Conservation (phyloP, 2,113 vertebrate species). For the Chamaetylas fuelleborni region DNA sequence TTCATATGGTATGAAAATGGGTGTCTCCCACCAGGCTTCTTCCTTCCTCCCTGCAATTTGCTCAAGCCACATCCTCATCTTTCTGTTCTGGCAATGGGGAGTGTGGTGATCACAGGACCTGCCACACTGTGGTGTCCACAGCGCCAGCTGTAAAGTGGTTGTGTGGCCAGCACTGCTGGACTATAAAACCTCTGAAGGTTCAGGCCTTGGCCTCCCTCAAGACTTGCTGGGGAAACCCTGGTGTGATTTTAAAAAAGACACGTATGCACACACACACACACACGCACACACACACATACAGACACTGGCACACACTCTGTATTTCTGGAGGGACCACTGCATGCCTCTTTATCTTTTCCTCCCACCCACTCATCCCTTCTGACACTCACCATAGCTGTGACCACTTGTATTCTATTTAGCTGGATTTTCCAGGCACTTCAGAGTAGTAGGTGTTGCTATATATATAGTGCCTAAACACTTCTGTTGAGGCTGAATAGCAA, state of each 20-base stretch:
- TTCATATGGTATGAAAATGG: not conserved
- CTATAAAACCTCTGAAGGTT: not conserved
- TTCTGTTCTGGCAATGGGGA: not conserved
- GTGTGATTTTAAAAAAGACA: not conserved
- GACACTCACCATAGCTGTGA: not conserved
- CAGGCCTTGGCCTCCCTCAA: not conserved
- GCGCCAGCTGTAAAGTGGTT: not conserved
- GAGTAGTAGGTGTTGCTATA: not conserved
- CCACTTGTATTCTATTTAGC: not conserved
- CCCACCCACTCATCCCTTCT: not conserved
- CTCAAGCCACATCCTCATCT: not conserved
- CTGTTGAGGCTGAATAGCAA: not conserved
- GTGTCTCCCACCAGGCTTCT: not conserved
- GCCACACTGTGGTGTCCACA: not conserved
- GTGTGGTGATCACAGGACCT: fast-evolving
- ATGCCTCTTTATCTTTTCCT: not conserved
- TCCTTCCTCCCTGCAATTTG: not conserved
- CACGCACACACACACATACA: not conserved
- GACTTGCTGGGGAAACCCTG: not conserved
- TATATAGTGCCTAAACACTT: not conserved
- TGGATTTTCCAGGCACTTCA: not conserved
- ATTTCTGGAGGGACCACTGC: not conserved
- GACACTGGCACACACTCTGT: not conserved
- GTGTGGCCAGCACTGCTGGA: not conserved
- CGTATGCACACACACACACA: not conserved